These are phyloP conservation scores for Bostrychus sinensis DNA, from an alignment of 2,113 vertebrate genomes.

Conservation along the genomic window DNA sequence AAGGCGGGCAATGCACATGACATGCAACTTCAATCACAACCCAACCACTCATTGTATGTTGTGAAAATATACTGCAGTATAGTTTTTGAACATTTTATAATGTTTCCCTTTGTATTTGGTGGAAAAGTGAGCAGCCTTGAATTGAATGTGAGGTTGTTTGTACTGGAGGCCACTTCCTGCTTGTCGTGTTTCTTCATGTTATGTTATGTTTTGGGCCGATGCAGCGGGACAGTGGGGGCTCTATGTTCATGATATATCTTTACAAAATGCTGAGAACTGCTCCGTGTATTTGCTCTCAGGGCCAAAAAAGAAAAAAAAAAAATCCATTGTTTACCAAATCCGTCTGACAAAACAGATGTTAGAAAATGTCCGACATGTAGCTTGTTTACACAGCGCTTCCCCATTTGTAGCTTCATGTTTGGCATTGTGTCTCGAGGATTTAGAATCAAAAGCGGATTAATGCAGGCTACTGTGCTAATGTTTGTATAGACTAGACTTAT, in stretches of 20 bases:
- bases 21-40: not conserved
- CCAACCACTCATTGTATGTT: not conserved
- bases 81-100: not conserved
- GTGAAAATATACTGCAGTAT: not conserved
- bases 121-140: constrained; percentile 9
- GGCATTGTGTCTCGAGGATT: constrained; percentile 29
- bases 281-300: constrained; percentile 55
- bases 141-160: constrained; percentile 41
- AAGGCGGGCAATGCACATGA: not conserved
- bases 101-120: constrained; percentile 8
- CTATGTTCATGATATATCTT: constrained; percentile 41
- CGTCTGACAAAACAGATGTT: constrained; percentile 53
- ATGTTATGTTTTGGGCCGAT: constrained; percentile 10
- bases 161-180: constrained; percentile 45
- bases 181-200: constrained; percentile 58
- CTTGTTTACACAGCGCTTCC: constrained; percentile 49
- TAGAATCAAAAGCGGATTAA: constrained; percentile 30
- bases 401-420: constrained; percentile 40
- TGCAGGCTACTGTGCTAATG: constrained; percentile 27
- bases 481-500: constrained; percentile 27
- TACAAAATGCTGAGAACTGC: constrained; percentile 57
- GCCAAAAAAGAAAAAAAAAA: too few relatives aligned
- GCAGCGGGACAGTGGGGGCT: constrained; percentile 15
- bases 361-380: constrained; percentile 60
- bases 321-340: constrained; percentile 65